These are phyloP conservation scores for Lacerta bilineata DNA, from an alignment of 2,797 vertebrate species.

Conservation along the genomic window DNA sequence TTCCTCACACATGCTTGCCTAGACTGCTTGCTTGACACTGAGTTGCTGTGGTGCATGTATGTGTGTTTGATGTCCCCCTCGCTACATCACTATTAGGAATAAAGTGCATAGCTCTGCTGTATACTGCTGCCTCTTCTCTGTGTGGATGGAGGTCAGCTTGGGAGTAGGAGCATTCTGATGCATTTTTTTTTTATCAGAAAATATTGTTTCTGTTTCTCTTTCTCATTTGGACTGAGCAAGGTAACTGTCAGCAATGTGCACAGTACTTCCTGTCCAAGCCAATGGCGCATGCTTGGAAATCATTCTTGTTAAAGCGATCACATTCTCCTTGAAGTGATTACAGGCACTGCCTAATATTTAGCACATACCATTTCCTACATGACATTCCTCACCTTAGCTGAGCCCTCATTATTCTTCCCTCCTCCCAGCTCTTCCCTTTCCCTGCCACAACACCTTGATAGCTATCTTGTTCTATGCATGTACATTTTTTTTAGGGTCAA, in stretches of 20 bases:
- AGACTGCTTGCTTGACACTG: conserved; percentile 13
- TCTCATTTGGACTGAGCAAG: conserved; percentile 13
- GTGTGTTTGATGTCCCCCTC: conserved; percentile 31
- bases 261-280: neutral
- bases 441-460: neutral
- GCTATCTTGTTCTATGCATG: neutral
- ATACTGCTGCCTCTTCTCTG: conserved; percentile 2
- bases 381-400: conserved; percentile 66
- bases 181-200: neutral
- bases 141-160: conserved; percentile 38
- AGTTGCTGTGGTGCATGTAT: neutral
- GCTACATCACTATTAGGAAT: conserved; percentile 10
- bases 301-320: conserved; percentile 54
- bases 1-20: conserved; percentile 8
- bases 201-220: neutral
- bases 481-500: conserved; percentile 23
- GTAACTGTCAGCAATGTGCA: neutral
- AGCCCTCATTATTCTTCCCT: conserved; percentile 41
- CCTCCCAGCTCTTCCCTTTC: neutral
- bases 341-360: conserved; percentile 61
- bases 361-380: conserved; percentile 66
- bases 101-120: conserved; percentile 23
- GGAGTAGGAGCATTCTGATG: conserved; percentile 10
- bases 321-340: conserved; percentile 12
- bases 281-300: conserved; percentile 15